phyloP scores from a whole-genome alignment of 2,797 vertebrate genomes.

The Gambelia wislizenii region DNA sequence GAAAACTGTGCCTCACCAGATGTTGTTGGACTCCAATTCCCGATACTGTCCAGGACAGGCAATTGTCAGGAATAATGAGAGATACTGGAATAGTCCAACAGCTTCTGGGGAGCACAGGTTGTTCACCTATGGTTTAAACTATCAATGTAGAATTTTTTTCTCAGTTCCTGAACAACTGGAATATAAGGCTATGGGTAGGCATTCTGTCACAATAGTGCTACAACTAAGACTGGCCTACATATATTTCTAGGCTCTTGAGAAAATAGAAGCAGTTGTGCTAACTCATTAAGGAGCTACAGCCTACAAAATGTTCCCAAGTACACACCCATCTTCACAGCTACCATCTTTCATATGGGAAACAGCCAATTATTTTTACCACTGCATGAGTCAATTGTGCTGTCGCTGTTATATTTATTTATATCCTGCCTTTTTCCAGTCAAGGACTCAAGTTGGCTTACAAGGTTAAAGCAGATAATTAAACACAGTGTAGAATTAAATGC shows the following conservation, averaged over 20 bases:
- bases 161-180: not conserved
- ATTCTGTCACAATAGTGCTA: not conserved
- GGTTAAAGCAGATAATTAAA: too few species aligned
- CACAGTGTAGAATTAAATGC: too few species aligned
- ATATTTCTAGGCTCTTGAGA: not conserved
- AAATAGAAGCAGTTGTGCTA: not conserved
- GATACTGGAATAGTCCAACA: too few species aligned
- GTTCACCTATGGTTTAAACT: not conserved
- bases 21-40: not conserved
- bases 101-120: too few species aligned
- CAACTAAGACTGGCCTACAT: not conserved
- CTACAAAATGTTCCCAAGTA: not conserved
- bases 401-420: too few species aligned
- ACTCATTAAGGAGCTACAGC: not conserved
- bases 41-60: not conserved
- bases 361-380: not conserved
- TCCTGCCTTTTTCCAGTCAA: too few species aligned
- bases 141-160: not conserved
- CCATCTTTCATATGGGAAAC: not conserved
- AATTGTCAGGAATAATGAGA: not conserved
- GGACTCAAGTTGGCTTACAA: too few species aligned
- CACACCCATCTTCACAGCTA: not conserved
- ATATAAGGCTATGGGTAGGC: not conserved
- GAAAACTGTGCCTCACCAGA: not conserved
- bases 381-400: not conserved